Percentiles rank a stretch among this genome's conserved stretches.
Conservation (phyloP, 2,888 invertebrate genomes). For the Euspilapteryx auroguttella region DNA sequence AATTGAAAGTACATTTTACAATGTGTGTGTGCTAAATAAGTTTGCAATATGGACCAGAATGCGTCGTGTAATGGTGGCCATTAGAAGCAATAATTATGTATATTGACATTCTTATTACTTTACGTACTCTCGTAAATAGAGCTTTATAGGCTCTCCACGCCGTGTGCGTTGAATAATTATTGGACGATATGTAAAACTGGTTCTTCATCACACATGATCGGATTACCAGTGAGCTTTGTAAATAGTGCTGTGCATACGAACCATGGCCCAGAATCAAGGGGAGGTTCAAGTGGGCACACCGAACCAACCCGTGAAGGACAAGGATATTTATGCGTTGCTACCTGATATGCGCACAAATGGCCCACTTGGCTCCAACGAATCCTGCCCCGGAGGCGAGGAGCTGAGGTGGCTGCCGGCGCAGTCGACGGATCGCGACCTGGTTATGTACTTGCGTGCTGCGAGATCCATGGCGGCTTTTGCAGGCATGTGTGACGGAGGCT, state of each 20-base stretch:
- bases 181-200: too few species aligned
- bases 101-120: slow-evolving; percentile 55
- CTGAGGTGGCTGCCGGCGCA: slow-evolving; percentile 93
- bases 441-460: slow-evolving; percentile 96
- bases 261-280: slow-evolving; percentile 58
- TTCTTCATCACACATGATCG: too few species aligned
- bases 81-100: slow-evolving; percentile 59
- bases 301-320: slow-evolving; percentile 54
- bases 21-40: slow-evolving; percentile 20
- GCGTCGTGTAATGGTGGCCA: slow-evolving; percentile 62
- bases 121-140: slow-evolving; percentile 35
- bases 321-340: slow-evolving; percentile 55
- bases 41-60: slow-evolving; percentile 43
- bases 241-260: slow-evolving; percentile 30
- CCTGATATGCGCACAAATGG: slow-evolving; percentile 59
- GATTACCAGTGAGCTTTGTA: slow-evolving; percentile 35
- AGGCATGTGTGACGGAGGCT: slow-evolving; percentile 98
- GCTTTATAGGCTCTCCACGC: slow-evolving; percentile 18
- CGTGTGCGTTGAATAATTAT: slow-evolving; percentile 16
- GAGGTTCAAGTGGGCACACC: slow-evolving; percentile 56
- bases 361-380: slow-evolving; percentile 46
- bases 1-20: slow-evolving; percentile 21
- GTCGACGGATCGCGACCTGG: slow-evolving; percentile 90
- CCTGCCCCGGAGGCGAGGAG: slow-evolving; percentile 74
- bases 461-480: slow-evolving; percentile 98